Evolutionary conservation across 2,797 vertebrate species (phyloP).

Genomic region (Eulemur coronatus): DNA sequence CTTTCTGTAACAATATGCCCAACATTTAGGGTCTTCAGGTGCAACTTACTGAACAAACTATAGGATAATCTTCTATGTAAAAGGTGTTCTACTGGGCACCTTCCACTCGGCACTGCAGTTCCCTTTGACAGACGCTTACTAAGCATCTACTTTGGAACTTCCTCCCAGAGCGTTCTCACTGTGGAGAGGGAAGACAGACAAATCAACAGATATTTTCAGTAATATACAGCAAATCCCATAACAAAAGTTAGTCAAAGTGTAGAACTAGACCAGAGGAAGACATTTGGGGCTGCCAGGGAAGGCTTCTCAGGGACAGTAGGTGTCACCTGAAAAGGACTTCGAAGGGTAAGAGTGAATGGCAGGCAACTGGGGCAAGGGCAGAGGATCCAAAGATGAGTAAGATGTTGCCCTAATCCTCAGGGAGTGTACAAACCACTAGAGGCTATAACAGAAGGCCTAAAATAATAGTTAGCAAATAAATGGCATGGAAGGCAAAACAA

Average conservation of each 20-base stretch:
- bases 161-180: not conserved
- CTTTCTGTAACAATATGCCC: not conserved
- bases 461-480: not conserved
- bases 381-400: not conserved
- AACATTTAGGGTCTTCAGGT: not conserved
- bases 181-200: not conserved
- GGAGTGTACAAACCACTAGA: not conserved
- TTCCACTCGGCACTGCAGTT: not conserved
- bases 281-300: not conserved
- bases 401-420: not conserved
- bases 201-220: not conserved
- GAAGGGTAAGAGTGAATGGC: not conserved
- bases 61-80: not conserved
- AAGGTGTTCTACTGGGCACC: not conserved
- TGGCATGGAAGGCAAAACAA: not conserved
- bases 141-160: not conserved
- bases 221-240: not conserved
- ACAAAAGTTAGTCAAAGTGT: not conserved
- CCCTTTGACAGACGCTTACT: not conserved
- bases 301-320: not conserved
- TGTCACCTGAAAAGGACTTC: not conserved
- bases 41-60: not conserved
- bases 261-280: not conserved
- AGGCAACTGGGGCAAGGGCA: not conserved
- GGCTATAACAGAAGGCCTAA: not conserved